Evolutionary conservation across 2,888 invertebrate genomes (phyloP).

Genomic region (Phyllotreta cruciferae): DNA sequence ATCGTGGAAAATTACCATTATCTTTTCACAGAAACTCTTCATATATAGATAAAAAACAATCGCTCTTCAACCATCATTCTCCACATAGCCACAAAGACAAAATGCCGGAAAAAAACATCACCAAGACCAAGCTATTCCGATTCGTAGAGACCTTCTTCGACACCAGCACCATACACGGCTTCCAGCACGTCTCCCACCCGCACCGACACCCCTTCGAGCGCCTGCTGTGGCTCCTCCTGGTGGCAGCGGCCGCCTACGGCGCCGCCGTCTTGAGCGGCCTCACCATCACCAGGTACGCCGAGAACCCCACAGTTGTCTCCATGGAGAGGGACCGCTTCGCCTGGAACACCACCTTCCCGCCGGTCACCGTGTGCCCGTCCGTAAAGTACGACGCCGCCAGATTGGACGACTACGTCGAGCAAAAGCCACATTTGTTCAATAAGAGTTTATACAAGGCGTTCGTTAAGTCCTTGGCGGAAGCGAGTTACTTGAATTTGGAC

Average conservation of each 20-base stretch:
- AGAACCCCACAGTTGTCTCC: conserved; percentile 75
- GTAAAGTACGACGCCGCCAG: conserved; percentile 65
- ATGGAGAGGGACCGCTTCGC: conserved; percentile 76
- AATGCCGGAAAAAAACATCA: too few species aligned
- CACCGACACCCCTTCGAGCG: conserved; percentile 50
- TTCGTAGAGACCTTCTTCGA: conserved; percentile 45
- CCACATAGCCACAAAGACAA: too few species aligned
- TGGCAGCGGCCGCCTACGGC: conserved; percentile 50
- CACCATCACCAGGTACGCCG: conserved; percentile 72
- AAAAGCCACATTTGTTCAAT: conserved; percentile 54
- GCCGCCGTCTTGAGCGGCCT: conserved; percentile 60
- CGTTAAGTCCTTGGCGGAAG: conserved; percentile 64
- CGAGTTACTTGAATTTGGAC: conserved; percentile 69
- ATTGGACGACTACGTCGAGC: conserved; percentile 62
- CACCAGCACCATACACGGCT: conserved; percentile 54
- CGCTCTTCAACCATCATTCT: too few species aligned
- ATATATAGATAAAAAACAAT: too few species aligned
- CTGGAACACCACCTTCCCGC: conserved; percentile 76
- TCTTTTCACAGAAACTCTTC: too few species aligned
- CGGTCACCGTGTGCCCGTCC: conserved; percentile 71
- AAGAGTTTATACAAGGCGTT: conserved; percentile 65
- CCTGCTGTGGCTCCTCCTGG: conserved; percentile 51
- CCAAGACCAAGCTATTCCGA: conserved; percentile 5
- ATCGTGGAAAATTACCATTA: too few species aligned
- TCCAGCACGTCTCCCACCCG: conserved; percentile 48